A percentile compares a stretch with the other conserved stretches of the same genome.
Evolutionary conservation across 2,797 vertebrate genomes (phyloP).

Genomic region (Lacerta viridis): DNA sequence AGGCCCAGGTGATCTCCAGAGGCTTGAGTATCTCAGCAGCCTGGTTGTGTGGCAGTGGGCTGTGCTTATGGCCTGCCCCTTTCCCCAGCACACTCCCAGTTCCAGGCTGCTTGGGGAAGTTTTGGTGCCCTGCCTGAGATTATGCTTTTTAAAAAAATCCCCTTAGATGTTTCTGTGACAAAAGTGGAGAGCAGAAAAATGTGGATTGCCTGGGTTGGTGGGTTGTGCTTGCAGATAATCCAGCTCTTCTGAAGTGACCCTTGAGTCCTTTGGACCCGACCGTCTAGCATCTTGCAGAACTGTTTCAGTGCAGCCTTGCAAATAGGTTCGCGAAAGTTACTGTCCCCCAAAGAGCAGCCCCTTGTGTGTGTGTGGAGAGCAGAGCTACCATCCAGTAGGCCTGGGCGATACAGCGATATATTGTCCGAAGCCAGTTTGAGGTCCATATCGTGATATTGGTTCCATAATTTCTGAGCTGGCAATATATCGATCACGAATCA

Average conservation of each 20-base stretch:
- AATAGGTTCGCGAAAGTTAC: not conserved
- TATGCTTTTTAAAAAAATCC: not conserved
- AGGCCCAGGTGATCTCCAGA: not conserved
- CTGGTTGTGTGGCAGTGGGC: not conserved
- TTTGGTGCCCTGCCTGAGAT: not conserved
- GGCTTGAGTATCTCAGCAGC: not conserved
- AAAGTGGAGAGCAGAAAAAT: not conserved
- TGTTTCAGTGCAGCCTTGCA: not conserved
- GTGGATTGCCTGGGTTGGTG: not conserved
- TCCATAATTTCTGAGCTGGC: too few relatives aligned
- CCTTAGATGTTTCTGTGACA: too few relatives aligned
- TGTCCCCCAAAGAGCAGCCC: not conserved
- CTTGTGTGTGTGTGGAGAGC: too few relatives aligned
- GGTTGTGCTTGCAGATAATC: not conserved
- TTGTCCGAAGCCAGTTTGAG: too few relatives aligned
- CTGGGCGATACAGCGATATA: too few relatives aligned
- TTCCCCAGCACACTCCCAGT: not conserved
- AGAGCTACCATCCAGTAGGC: too few relatives aligned
- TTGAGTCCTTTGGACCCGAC: not conserved
- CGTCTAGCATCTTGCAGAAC: not conserved
- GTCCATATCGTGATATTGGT: too few relatives aligned
- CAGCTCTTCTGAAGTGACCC: fast-evolving
- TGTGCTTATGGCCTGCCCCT: too few relatives aligned
- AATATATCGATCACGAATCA: too few relatives aligned
- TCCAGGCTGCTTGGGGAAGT: not conserved